These are phyloP conservation scores for Stigmatopora argus DNA, from an alignment of 2,113 vertebrate species.

Conservation along the genomic window DNA sequence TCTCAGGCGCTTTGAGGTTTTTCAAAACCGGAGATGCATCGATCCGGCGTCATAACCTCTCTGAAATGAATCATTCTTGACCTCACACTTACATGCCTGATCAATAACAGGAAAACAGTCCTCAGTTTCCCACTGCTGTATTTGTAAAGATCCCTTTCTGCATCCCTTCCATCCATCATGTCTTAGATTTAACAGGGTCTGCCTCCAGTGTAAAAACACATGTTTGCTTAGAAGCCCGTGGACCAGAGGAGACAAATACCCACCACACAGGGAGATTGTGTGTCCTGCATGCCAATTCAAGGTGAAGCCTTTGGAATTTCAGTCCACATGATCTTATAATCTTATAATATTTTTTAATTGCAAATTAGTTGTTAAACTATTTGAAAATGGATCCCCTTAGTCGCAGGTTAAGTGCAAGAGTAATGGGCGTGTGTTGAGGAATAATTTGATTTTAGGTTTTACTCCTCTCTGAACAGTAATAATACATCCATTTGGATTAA, in stretches of 20 bases:
- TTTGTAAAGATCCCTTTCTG: conserved; percentile 31
- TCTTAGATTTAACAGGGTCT: conserved; percentile 49
- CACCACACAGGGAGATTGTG: conserved; percentile 32
- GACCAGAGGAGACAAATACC: conserved; percentile 35
- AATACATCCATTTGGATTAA: too few species aligned
- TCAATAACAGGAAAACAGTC: conserved; percentile 32
- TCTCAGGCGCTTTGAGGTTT: conserved; percentile 9
- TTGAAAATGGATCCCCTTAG: too few species aligned
- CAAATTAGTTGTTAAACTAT: too few species aligned
- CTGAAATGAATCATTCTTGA: conserved; percentile 38
- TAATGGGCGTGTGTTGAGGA: too few species aligned
- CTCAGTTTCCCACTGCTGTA: conserved; percentile 20
- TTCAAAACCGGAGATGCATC: conserved; percentile 9
- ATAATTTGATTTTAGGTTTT: too few species aligned
- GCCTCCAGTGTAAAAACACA: conserved; percentile 52
- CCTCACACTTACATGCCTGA: conserved; percentile 15
- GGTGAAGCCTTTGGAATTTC: too few species aligned
- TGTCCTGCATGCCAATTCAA: conserved; percentile 52
- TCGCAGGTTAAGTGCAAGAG: too few species aligned
- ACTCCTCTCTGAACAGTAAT: too few species aligned
- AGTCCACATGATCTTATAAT: too few species aligned
- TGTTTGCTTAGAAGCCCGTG: conserved; percentile 46
- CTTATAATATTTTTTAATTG: too few species aligned
- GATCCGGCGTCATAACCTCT: conserved; percentile 21
- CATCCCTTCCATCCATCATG: conserved; percentile 36